Evolutionary conservation across 2,113 vertebrate species (phyloP), one percentile per base, ranked within the genome.

Genomic region (Psilopsiagon aurifrons): DNA sequence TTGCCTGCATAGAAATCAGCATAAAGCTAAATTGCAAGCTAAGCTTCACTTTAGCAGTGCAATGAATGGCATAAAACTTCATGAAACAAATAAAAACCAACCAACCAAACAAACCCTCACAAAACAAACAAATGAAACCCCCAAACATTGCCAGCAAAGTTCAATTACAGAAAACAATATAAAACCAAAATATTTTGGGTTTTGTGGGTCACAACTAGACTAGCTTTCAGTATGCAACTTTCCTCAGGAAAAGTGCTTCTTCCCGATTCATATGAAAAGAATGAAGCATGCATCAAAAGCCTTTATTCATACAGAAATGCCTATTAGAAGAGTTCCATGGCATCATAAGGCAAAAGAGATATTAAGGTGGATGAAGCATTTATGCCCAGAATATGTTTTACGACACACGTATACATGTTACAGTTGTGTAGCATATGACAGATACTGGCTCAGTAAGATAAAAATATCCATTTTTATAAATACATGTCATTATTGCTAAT

Each of bases 131-230:
- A 59, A n/a, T 13, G 20, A 18, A 33, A 19, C 3, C 31, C 20
- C 55, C 59, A 97, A 96, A 98, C 79, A 92, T 43, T 57, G 78
- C 96, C 93, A 96, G 96, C 91, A 95, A 97, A 98, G 95, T 66
- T 94, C 84, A 96, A 76, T 86, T 71, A 68, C 20, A 31, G 67
- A 73, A 92, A 96, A 63, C 73, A 77, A 81, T 64, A 85, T 28
- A 68, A 85, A 96, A 75, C 69, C 62, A 92, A 18, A 77, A 95
- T 37, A 59, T 59, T n/a, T n/a, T 6, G 33, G 79, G 4, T 59
- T 95, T 64, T 55, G 97, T 98, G 98, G 98, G 97, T 98, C 98
- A 99, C 97, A 97, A 99, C 98, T 91, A 98, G 98, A 98, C 98
- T 96, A 95, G 94, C 92, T 98, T 98, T 95, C 86, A 95, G 55